Conservation (phyloP, 1,140 invertebrate genomes). For the Pomacea maculata region DNA sequence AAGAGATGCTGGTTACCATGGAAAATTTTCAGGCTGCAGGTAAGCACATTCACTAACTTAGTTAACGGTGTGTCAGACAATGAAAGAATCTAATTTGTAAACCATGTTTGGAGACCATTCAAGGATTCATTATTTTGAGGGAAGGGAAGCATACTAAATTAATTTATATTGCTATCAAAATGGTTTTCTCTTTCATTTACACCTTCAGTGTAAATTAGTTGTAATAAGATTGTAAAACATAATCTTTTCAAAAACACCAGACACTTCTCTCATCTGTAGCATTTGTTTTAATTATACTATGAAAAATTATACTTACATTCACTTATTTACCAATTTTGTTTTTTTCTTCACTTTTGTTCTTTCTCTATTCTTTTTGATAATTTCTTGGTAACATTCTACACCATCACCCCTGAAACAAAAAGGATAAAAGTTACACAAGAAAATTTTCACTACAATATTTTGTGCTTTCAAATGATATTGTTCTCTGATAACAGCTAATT, state of each 20-base stretch:
- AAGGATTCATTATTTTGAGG: neutral
- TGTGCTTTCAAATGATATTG: neutral
- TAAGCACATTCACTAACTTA: slow-evolving; percentile 18
- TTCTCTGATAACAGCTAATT: slow-evolving; percentile 41
- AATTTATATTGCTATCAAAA: neutral
- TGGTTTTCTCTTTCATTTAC: too few relatives aligned
- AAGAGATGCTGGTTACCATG: slow-evolving; percentile 36
- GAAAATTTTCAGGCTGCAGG: slow-evolving; percentile 46
- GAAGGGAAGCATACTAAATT: neutral
- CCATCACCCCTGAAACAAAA: neutral
- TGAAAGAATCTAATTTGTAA: neutral
- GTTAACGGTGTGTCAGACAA: neutral
- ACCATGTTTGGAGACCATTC: neutral
- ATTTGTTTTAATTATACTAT: too few relatives aligned
- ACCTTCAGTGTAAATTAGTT: too few relatives aligned
- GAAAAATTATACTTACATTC: too few relatives aligned
- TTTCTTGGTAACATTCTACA: neutral
- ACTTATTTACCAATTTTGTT: too few relatives aligned
- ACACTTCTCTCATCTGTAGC: too few relatives aligned
- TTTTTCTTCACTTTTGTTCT: too few relatives aligned
- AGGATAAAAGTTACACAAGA: neutral
- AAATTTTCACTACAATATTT: neutral
- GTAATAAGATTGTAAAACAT: too few relatives aligned
- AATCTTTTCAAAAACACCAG: too few relatives aligned
- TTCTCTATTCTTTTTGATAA: too few relatives aligned